Base-by-base conservation (phyloP, 2,113 vertebrate genomes). In the Tenrec ecaudatus region DNA sequence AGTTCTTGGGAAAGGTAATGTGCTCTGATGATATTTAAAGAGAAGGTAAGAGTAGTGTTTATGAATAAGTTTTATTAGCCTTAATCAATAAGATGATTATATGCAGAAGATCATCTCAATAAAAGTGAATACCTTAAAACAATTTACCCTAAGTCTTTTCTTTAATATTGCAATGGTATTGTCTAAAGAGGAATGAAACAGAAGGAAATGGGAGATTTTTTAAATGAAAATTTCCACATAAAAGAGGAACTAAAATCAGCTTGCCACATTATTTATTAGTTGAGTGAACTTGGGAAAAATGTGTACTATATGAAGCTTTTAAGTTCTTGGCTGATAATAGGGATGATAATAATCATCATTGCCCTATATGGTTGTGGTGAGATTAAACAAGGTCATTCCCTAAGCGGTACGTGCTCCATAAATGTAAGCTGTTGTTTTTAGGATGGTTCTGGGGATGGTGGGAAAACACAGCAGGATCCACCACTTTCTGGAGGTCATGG, bases 231-330 rank as follows among this genome's bases (percentile, higher is more conserved):
- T 38, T 75, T 91, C 36, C 87, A 33, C 53, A 29, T 62, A 92
- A 78, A 10, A 20, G 3, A 81, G n/a, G 36, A 36, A 36, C 93
- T 60, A 58, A 73, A 27, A 85, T 14, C 57, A 88, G 31, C 5
- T 22, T 82, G 31, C 68, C 10, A 57, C 4, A 27, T 62, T 20
- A 73, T 71, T 68, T 78, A 68, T 29, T 38, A 43, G 23, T 53
- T 62, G 10, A 36, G 6, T 64, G 38, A 84, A 62, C 40, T 94
- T 86, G 43, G 10, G 17, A 17, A 79, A 82, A 43, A 43, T 3
- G 57, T 6, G 43, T 69, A 66, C 29, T 89, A 66, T 82, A 47
- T 87, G 69, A 91, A 84, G 47, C 7, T 36, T 76, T 89, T 89
- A 36, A 85, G 27, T 86, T 15, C 10, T 47, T 47, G 43, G 43